Conservation (phyloP, 30 jellyfish, hydroid and myxozoan species). For the Turritopsis rubra region DNA sequence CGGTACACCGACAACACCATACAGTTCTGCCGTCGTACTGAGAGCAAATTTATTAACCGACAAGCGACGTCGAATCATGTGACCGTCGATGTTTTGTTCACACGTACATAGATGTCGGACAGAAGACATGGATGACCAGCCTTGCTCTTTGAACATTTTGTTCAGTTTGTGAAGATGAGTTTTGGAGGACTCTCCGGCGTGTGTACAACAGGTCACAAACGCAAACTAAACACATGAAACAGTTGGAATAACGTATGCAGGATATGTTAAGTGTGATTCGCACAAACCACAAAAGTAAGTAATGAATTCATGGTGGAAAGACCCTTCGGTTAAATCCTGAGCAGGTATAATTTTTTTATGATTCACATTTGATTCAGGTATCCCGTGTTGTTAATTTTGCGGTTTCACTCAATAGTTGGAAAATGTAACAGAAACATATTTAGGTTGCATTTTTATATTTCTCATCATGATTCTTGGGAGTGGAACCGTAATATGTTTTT, state of each 20-base stretch:
- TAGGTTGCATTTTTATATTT: no score
- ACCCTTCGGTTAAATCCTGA: no score
- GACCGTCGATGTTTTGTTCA: conserved; percentile 35
- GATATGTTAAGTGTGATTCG: no score
- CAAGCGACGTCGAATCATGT: conserved; percentile 28
- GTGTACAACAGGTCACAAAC: conserved; percentile 61
- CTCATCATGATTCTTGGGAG: no score
- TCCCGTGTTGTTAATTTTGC: no score
- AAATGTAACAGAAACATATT: no score
- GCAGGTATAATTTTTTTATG: no score
- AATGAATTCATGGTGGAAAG: no score
- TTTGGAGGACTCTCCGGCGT: conserved; percentile 49
- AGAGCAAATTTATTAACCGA: conserved; percentile 31
- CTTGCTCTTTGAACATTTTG: conserved; percentile 20
- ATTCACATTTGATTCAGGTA: no score
- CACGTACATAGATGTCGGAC: conserved; percentile 55
- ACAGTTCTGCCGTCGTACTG: conserved; percentile 46
- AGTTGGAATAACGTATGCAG: not conserved
- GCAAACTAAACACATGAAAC: conserved; percentile 38
- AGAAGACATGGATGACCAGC: conserved; percentile 32
- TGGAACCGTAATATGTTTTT: no score
- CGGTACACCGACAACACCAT: conserved; percentile 53
- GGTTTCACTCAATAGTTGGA: no score
- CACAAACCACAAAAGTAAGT: no score
- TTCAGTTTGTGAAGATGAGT: conserved; percentile 37